Conservation (phyloP, 2,113 vertebrate genomes). For the Miniopterus natalensis region DNA sequence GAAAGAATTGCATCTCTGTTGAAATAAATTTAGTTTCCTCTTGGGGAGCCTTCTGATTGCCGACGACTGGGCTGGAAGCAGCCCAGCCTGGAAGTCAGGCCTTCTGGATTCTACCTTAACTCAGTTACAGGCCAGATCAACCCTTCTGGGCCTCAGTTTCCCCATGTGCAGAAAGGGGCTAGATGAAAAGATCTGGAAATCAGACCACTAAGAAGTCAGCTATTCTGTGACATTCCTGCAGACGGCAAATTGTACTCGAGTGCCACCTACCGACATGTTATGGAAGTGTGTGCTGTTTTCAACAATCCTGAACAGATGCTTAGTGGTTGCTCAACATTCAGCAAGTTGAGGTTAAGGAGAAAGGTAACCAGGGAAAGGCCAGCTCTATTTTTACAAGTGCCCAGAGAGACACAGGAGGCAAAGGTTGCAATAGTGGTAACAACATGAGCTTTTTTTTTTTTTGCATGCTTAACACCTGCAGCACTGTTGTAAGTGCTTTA, state of each 20-base stretch:
- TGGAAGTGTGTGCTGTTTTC: neutral
- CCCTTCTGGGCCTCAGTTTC: neutral
- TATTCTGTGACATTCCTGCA: neutral
- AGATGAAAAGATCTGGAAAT: neutral
- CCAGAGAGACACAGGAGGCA: neutral
- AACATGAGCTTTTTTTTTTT: too few relatives aligned
- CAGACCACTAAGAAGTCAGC: neutral
- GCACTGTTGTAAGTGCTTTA: neutral
- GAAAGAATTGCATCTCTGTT: neutral
- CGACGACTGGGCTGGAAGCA: rapidly evolving
- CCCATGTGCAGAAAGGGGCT: neutral
- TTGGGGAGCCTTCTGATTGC: neutral
- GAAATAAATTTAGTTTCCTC: neutral
- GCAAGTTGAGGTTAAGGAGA: neutral
- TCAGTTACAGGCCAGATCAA: neutral
- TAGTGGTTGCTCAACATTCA: neutral
- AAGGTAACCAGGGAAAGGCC: neutral
- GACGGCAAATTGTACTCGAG: rapidly evolving
- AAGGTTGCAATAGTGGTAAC: rapidly evolving
- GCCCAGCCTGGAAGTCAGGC: neutral
- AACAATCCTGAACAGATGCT: neutral
- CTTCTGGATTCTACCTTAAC: neutral
- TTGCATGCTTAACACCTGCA: rapidly evolving
- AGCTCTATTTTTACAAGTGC: neutral
- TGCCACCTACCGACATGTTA: neutral